These are phyloP conservation scores for Podargus strigoides DNA, from an alignment of 2,797 vertebrate genomes.

Conservation along the genomic window DNA sequence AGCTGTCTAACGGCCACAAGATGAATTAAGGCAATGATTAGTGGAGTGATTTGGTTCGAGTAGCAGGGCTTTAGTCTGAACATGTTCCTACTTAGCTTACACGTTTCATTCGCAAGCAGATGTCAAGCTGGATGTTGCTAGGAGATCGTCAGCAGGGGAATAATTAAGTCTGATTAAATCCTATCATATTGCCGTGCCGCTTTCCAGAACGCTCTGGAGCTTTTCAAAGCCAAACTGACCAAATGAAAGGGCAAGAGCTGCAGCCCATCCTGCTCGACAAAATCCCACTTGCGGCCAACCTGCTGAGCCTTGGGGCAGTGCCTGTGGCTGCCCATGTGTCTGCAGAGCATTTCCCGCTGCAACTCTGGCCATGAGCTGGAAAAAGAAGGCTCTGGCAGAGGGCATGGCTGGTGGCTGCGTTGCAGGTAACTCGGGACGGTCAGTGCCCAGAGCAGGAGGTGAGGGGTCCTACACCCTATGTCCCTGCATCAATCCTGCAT, in stretches of 20 bases:
- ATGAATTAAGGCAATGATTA: conserved; percentile 31
- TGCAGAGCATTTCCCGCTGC: neutral
- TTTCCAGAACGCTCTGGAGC: conserved; percentile 31
- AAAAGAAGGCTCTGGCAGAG: neutral
- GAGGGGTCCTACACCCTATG: neutral
- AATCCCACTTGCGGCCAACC: neutral
- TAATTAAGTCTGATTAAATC: conserved; percentile 65
- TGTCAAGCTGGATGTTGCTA: conserved; percentile 62
- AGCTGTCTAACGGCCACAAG: neutral
- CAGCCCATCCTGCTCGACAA: neutral
- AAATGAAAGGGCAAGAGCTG: neutral
- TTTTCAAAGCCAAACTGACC: conserved; percentile 20
- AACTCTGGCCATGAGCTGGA: accelerated
- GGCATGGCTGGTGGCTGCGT: neutral
- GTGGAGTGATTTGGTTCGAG: conserved; percentile 29
- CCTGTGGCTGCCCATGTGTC: neutral
- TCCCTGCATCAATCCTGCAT: neutral
- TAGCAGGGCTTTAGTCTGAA: conserved; percentile 18
- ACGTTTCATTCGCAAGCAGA: conserved; percentile 39
- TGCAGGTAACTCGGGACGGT: neutral
- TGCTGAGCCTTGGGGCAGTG: neutral
- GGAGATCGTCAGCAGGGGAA: conserved; percentile 46
- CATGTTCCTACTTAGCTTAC: conserved; percentile 32
- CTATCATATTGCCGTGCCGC: neutral
- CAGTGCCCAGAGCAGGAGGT: neutral